Base-by-base conservation (phyloP, 2,888 invertebrate species). In the Cyclophora albipunctata region DNA sequence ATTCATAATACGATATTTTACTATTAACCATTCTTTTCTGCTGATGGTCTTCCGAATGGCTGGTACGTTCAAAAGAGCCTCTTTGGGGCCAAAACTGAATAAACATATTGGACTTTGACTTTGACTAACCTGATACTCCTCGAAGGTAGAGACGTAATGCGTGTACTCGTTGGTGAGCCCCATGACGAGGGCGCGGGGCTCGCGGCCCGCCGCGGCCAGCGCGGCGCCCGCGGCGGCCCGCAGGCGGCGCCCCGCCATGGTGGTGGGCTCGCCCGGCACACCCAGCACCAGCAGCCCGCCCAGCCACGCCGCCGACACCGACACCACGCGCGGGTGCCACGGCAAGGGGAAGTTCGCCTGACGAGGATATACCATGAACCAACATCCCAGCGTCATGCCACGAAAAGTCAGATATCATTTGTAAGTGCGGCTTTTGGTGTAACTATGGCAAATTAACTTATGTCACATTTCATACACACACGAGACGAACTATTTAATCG, bases 181-280 rank as follows among this genome's bases (percentile, higher is more conserved):
- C 0, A 94, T 92, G 3, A 96, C 90, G 20, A 95, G 91, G 1
- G 94, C 92, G 4, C 83, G 75, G 2, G 82, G 83, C 3, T 77
- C 66, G 45, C 78, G 62, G 0, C 86, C 88, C 2, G 76, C 73
- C 2, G 64, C 65, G 7, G 78, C 66, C 63, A 90, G 80, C 3
- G 88, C 82, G 5, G 70, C 76, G 2, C 78, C 79, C 3, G 89
- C 77, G 3, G 81, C 80, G 0, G 71, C 67, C 74, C 62, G 91
- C 80, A 79, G 93, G 46, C 94, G 84, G 47, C 96, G 86, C 0
- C 96, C 96, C 0, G 95, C 89, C 96, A 96, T 96, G 0, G 96
- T 96, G 48, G 96, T 95, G 66, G 96, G 93, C 80, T 97, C 96
- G 0, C 95, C 96, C 0, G 96, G 96, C 0, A 96, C 93, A 0